A percentile compares a stretch with the other conserved stretches of the same genome.
These are phyloP conservation scores for Anthophora plumipes DNA, from an alignment of 2,888 invertebrate genomes.

Conservation along the genomic window DNA sequence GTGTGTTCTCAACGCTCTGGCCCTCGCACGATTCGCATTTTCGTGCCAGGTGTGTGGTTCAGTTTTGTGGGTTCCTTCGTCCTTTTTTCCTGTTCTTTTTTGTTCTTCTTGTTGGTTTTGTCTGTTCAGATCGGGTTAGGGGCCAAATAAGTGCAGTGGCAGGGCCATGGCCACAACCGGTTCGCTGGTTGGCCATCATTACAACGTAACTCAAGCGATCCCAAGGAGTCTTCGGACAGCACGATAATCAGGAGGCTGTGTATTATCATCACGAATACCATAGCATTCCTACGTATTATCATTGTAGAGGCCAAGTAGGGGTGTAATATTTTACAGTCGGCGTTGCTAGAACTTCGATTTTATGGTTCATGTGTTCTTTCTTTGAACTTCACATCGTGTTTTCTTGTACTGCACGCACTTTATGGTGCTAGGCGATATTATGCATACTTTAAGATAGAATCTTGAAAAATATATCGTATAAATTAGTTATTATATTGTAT, in stretches of 20 bases:
- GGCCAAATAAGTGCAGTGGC: conserved; percentile 73
- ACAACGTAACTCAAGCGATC: conserved; percentile 70
- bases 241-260: conserved; percentile 63
- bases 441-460: neutral
- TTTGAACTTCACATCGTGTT: neutral
- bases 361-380: neutral
- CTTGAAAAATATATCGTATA: neutral
- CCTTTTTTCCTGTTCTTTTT: conserved; percentile 20
- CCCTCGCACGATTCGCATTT: conserved; percentile 43
- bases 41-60: conserved; percentile 69
- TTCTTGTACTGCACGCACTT: neutral
- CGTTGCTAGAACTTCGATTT: neutral
- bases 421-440: too few relatives aligned
- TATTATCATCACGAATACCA: conserved; percentile 36
- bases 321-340: conserved; percentile 41
- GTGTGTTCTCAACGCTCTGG: conserved; percentile 18
- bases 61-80: conserved; percentile 67
- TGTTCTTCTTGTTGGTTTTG: conserved; percentile 37
- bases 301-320: conserved; percentile 17
- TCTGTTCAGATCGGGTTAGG: conserved; percentile 67
- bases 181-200: conserved; percentile 67
- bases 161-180: conserved; percentile 68
- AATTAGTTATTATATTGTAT: too few relatives aligned
- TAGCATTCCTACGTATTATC: conserved; percentile 35
- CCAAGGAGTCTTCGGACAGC: conserved; percentile 52